Conservation (phyloP, 2,888 invertebrate species). For the Thumatha senex region DNA sequence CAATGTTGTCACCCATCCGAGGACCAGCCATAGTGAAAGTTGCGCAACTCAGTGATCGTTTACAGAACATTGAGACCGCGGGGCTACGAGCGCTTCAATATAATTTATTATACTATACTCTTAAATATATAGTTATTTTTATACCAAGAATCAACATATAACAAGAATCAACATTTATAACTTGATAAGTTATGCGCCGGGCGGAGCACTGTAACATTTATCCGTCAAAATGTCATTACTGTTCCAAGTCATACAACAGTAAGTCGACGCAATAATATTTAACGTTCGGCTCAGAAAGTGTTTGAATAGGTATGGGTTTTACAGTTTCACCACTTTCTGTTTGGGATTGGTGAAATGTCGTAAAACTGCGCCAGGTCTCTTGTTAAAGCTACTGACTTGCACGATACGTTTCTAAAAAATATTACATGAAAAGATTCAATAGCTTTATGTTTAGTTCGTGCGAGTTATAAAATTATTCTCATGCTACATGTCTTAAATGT, state of each 20-base stretch:
- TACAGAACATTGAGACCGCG: too few relatives aligned
- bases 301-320: background rate
- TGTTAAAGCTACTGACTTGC: slow-evolving; percentile 4
- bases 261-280: background rate
- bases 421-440: slow-evolving; percentile 13
- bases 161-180: background rate
- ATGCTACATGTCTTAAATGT: too few relatives aligned
- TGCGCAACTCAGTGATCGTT: too few relatives aligned
- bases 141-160: too few relatives aligned
- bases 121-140: too few relatives aligned
- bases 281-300: background rate
- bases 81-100: too few relatives aligned
- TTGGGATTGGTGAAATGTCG: background rate
- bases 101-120: too few relatives aligned
- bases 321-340: slow-evolving; percentile 2
- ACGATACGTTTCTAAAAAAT: slow-evolving; percentile 21
- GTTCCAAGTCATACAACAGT: background rate
- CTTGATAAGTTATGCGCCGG: background rate
- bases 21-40: too few relatives aligned
- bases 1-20: too few relatives aligned
- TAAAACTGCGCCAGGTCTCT: slow-evolving; percentile 20
- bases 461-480: too few relatives aligned
- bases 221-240: background rate
- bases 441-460: too few relatives aligned
- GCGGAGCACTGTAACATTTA: background rate